Base-by-base conservation (phyloP, 2,113 vertebrate species). In the Cygnus buccinator region DNA sequence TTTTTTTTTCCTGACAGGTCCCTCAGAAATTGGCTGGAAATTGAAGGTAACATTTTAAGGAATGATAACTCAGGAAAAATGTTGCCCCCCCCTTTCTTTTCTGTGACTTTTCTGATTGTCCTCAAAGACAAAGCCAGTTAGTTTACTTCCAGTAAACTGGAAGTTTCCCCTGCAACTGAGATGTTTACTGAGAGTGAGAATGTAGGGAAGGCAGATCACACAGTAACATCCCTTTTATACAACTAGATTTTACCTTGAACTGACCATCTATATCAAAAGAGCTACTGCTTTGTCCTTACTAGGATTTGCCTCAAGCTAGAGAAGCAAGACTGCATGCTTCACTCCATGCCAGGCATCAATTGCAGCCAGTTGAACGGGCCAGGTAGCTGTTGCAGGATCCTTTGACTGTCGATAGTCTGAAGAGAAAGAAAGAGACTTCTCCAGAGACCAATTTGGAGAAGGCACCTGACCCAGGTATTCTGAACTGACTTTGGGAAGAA, bases 251-350 rank as follows among this genome's bases (percentile, higher is more conserved):
- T 57, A 43, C 33, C 39, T 13, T 41, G 11, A 48, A 67, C 7
- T 74, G 41, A 26, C 26, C 65, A 14, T 0, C 0, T 2, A 6
- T 12, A 13, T 79, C 31, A n/a, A 3, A 76, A 23, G 33, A 5
- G 44, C 65, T 54, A 61, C 48, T 66, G 44, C 55, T 94, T 48
- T 86, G 41, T 92, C 67, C 41, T 73, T 23, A 5, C 39, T 11
- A 76, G 75, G 75, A 7, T 67, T 57, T 52, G 35, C 43, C 33
- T 73, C 12, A 6, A 46, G 63, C 16, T 10, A 14, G 31, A 1
- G 4, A 58, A 55, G 52, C 3, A 21, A 55, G 33, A 37, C 57
- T 0, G 0, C 5, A 1, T 4, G 0, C 33, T 71, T 76, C 16
- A 33, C 16, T 20, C 37, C 7, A 54, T 37, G 43, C 57, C 6